Percentiles rank a stretch among this genome's conserved stretches.
These are phyloP conservation scores for Arenaria interpres DNA, from an alignment of 2,113 vertebrate species.

Conservation along the genomic window DNA sequence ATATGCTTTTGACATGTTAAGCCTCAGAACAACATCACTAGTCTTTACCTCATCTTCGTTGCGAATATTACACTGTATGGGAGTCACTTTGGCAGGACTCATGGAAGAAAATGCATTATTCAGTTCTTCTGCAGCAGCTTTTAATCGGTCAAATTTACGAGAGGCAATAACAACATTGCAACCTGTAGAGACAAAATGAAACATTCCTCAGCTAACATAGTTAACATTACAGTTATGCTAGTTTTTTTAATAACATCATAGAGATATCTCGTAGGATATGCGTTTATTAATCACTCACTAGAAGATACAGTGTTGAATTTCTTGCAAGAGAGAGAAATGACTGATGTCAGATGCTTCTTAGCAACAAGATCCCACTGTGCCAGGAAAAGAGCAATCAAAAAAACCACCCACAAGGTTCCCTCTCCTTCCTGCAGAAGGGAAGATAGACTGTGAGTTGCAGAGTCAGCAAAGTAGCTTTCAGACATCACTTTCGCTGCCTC, in stretches of 20 bases:
- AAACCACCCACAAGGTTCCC: neutral
- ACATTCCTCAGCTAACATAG: neutral
- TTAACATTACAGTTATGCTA: neutral
- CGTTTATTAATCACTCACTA: neutral
- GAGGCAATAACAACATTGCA: conserved; percentile 92
- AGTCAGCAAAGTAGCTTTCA: conserved; percentile 27
- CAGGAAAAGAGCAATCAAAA: neutral
- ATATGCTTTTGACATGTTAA: neutral
- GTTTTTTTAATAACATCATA: neutral
- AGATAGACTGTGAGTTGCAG: neutral
- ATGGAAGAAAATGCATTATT: conserved; percentile 63
- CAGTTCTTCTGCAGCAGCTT: conserved; percentile 81
- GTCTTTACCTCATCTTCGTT: conserved; percentile 85
- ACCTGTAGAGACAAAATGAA: conserved; percentile 72
- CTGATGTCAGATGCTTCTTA: neutral
- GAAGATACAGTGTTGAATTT: neutral
- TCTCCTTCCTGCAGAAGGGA: neutral
- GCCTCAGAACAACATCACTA: neutral
- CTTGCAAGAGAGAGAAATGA: neutral
- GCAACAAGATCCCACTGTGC: conserved; percentile 1
- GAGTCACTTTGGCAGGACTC: conserved; percentile 74
- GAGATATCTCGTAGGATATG: neutral
- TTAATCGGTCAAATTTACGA: conserved; percentile 82
- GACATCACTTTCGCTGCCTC: neutral
- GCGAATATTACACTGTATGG: conserved; percentile 88